phyloP scores from a whole-genome alignment of 2,113 vertebrate species.

The Otis tarda region DNA sequence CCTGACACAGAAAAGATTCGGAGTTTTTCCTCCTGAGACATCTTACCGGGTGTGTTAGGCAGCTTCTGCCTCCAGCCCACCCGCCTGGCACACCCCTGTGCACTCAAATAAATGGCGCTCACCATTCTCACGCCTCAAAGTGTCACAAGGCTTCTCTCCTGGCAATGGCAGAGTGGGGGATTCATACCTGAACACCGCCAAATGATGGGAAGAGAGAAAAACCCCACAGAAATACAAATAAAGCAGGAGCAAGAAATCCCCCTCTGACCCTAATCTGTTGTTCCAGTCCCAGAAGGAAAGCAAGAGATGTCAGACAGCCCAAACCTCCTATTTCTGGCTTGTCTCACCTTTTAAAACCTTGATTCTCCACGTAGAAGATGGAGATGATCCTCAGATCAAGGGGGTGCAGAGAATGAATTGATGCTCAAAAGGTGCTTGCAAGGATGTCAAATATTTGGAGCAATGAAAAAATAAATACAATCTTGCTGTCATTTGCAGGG shows the following conservation, averaged over 20 bases:
- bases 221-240: not conserved
- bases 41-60: not conserved
- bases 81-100: not conserved
- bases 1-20: not conserved
- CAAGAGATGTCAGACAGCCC: not conserved
- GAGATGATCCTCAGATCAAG: not conserved
- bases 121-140: not conserved
- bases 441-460: not conserved
- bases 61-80: not conserved
- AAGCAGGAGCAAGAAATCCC: not conserved
- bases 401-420: not conserved
- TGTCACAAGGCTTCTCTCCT: not conserved
- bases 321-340: not conserved
- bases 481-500: fast-evolving
- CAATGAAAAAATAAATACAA: not conserved
- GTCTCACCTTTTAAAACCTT: not conserved
- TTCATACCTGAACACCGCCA: not conserved
- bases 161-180: not conserved
- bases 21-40: not conserved
- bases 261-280: not conserved
- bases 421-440: not conserved
- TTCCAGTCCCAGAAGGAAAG: not conserved
- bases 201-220: not conserved
- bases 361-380: not conserved
- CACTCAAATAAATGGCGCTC: not conserved